Conservation (phyloP, 2,797 vertebrate genomes). For the Enteromius trimaculatus region DNA sequence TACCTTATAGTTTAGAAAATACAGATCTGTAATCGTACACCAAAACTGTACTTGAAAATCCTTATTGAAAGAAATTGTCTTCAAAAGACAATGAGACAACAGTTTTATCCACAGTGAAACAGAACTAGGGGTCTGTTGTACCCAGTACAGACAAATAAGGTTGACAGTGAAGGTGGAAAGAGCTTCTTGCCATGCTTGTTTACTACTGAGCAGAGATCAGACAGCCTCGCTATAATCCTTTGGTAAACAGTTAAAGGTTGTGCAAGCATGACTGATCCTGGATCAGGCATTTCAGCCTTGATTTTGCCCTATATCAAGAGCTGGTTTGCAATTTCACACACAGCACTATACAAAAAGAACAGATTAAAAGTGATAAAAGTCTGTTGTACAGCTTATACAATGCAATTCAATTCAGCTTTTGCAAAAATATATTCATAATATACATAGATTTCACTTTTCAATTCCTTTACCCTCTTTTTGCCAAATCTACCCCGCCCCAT, state of each 20-base stretch:
- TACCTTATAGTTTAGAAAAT: conserved; percentile 43
- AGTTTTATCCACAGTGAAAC: conserved; percentile 53
- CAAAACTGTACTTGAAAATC: conserved; percentile 46
- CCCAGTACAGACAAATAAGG: conserved; percentile 86
- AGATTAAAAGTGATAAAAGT: conserved; percentile 50
- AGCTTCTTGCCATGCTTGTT: conserved; percentile 37
- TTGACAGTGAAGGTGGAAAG: conserved; percentile 78
- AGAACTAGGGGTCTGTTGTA: conserved; percentile 85
- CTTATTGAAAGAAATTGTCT: conserved; percentile 19
- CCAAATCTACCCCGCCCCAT: not conserved
- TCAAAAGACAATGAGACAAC: conserved; percentile 35
- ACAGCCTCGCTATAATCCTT: conserved; percentile 1
- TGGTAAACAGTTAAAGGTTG: conserved; percentile 19
- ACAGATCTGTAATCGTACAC: conserved; percentile 67
- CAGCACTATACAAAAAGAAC: conserved; percentile 45
- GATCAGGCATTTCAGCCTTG: conserved; percentile 7
- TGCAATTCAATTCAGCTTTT: conserved; percentile 67
- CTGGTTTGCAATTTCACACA: conserved; percentile 40
- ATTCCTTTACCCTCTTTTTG: not conserved
- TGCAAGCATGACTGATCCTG: conserved; percentile 20
- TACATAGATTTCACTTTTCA: conserved; percentile 69
- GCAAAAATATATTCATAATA: conserved; percentile 81
- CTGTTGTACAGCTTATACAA: conserved; percentile 62
- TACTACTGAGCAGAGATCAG: conserved; percentile 39
- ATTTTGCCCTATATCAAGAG: conserved; percentile 31